Conservation (phyloP, 2,888 invertebrate genomes). For the Sinelater perroti region DNA sequence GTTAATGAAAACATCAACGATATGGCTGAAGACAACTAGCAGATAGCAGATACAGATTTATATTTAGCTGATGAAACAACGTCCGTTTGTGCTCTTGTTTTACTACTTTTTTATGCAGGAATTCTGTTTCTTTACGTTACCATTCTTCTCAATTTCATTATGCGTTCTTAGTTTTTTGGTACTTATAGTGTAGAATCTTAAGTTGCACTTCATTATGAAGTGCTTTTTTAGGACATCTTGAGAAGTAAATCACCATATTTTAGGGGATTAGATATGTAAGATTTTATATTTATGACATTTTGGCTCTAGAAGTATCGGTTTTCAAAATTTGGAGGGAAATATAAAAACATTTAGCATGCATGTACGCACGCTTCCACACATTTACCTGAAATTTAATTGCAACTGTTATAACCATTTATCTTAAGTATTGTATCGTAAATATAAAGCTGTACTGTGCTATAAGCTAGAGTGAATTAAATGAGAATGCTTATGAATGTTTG, state of each 20-base stretch:
- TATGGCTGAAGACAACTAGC: slow-evolving; percentile 77
- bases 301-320: no score
- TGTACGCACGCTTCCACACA: not conserved
- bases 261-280: no score
- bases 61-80: slow-evolving; percentile 19
- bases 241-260: no score
- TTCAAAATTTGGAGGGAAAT: no score
- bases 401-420: slow-evolving; percentile 11
- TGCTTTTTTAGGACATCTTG: no score
- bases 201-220: no score
- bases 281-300: no score
- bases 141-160: no score
- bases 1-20: slow-evolving; percentile 84
- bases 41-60: slow-evolving; percentile 48
- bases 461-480: slow-evolving; percentile 33
- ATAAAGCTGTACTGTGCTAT: slow-evolving; percentile 36
- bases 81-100: slow-evolving; percentile 22
- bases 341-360: no score
- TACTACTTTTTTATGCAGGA: slow-evolving; percentile 12
- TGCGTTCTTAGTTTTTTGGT: no score
- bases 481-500: slow-evolving; percentile 27
- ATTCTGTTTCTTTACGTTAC: slow-evolving; percentile 6
- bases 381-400: slow-evolving; percentile 9
- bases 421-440: slow-evolving; percentile 18
- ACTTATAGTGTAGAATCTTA: no score